Conservation (phyloP, 2,113 vertebrate genomes). For the Anolis sagrei region DNA sequence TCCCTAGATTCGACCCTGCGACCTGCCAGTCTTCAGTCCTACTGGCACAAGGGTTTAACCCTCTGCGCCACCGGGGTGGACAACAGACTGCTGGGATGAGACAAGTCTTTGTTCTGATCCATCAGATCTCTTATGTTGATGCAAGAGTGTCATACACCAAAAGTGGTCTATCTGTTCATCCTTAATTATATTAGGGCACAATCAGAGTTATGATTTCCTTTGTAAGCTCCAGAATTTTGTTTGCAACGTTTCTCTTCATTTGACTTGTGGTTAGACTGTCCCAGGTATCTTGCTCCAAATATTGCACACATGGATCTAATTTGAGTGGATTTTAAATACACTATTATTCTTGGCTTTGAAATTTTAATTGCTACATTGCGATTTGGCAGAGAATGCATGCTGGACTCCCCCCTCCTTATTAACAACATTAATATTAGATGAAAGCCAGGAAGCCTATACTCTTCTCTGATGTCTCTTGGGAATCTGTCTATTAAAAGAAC, state of each 20-base stretch:
- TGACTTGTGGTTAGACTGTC: not conserved
- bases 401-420: not conserved
- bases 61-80: too few relatives aligned
- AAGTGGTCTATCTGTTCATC: too few relatives aligned
- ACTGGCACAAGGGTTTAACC: too few relatives aligned
- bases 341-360: constrained; percentile 20
- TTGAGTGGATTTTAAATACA: not conserved
- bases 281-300: not conserved
- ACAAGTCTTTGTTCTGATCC: too few relatives aligned
- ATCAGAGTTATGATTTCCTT: not conserved
- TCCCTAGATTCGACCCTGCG: too few relatives aligned
- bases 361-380: constrained; percentile 5
- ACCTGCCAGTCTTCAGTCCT: too few relatives aligned
- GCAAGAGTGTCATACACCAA: too few relatives aligned
- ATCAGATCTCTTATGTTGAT: too few relatives aligned
- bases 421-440: constrained; percentile 16
- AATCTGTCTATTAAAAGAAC: constrained; percentile 3
- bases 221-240: not conserved
- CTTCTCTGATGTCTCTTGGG: not conserved
- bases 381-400: constrained; percentile 7
- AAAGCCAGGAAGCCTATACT: constrained; percentile 11
- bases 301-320: not conserved
- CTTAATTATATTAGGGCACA: too few relatives aligned
- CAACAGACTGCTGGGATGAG: too few relatives aligned
- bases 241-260: not conserved